These are phyloP conservation scores for Urocitellus parryii DNA, from an alignment of 2,113 vertebrate species.

Conservation along the genomic window DNA sequence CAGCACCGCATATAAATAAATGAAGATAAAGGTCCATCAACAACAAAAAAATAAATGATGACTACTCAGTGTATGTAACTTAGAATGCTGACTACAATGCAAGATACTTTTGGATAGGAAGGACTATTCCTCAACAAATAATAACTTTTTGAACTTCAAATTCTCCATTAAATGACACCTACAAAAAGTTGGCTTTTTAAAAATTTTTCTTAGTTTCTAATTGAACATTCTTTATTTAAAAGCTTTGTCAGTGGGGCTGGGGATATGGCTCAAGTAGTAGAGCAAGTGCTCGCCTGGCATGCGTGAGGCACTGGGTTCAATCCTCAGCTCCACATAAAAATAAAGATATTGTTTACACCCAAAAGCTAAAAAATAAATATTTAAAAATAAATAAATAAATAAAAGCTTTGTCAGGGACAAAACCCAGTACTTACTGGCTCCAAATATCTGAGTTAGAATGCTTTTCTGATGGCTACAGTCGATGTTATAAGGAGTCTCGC, in stretches of 20 bases:
- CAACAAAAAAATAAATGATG: too few relatives aligned
- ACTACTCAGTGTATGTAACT: background rate
- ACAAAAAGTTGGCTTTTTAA: background rate
- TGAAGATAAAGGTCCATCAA: too few relatives aligned
- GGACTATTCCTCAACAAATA: background rate
- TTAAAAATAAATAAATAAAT: too few relatives aligned
- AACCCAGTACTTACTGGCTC: slow-evolving; percentile 92
- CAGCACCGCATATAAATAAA: too few relatives aligned
- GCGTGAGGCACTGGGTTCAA: too few relatives aligned
- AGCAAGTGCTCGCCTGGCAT: too few relatives aligned
- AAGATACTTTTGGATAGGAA: background rate
- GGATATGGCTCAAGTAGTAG: too few relatives aligned
- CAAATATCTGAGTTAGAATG: slow-evolving; percentile 99
- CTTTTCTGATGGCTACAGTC: slow-evolving; percentile 99
- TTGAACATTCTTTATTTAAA: background rate
- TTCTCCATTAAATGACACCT: background rate
- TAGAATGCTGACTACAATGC: background rate
- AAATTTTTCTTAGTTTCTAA: background rate
- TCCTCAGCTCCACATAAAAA: too few relatives aligned
- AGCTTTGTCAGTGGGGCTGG: background rate
- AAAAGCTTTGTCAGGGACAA: background rate
- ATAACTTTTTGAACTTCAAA: background rate
- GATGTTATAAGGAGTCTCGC: slow-evolving; percentile 99
- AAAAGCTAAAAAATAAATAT: too few relatives aligned
- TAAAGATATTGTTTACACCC: too few relatives aligned